A percentile compares a stretch with the other conserved stretches of the same genome.
Conservation (phyloP, 2,888 invertebrate genomes). For the Ptilodon capucinus region DNA sequence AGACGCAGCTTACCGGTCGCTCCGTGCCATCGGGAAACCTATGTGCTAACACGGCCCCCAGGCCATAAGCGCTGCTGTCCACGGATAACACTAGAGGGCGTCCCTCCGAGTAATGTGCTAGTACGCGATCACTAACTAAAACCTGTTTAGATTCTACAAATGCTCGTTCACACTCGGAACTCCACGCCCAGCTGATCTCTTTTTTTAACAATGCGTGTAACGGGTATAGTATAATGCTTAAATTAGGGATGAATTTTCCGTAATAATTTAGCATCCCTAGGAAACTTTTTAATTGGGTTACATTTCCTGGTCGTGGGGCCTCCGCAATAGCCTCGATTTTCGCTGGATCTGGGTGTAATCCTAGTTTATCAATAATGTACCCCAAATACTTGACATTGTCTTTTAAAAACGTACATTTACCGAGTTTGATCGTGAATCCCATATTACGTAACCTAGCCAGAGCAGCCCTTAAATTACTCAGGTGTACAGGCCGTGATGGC, state of each 20-base stretch:
- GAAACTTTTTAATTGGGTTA: slow-evolving; percentile 18
- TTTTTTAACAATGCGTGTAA: slow-evolving; percentile 1
- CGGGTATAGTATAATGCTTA: slow-evolving; percentile 3
- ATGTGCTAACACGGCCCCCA: slow-evolving; percentile 26
- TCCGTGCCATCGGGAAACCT: slow-evolving; percentile 11
- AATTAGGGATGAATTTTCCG: slow-evolving; percentile 9
- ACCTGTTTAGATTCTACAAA: background rate
- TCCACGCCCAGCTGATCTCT: background rate
- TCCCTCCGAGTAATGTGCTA: slow-evolving; percentile 4
- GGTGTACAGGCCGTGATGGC: background rate
- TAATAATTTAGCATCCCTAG: slow-evolving; percentile 25
- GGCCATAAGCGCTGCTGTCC: slow-evolving; percentile 26
- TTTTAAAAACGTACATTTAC: slow-evolving; percentile 29
- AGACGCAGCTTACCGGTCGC: background rate
- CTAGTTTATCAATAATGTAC: slow-evolving; percentile 8
- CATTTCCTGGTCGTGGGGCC: slow-evolving; percentile 12
- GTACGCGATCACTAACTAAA: background rate
- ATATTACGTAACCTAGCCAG: slow-evolving; percentile 17
- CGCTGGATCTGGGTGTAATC: slow-evolving; percentile 10
- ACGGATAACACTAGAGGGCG: slow-evolving; percentile 19
- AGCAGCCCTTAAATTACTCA: slow-evolving; percentile 7
- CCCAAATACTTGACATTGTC: slow-evolving; percentile 23
- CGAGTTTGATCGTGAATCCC: slow-evolving; percentile 16
- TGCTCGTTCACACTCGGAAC: background rate
- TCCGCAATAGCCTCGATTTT: slow-evolving; percentile 7